A percentile compares a stretch with the other conserved stretches of the same genome.
Evolutionary conservation across 1,140 invertebrate genomes (phyloP).

Genomic region (Lordiphosa stackelbergi): DNA sequence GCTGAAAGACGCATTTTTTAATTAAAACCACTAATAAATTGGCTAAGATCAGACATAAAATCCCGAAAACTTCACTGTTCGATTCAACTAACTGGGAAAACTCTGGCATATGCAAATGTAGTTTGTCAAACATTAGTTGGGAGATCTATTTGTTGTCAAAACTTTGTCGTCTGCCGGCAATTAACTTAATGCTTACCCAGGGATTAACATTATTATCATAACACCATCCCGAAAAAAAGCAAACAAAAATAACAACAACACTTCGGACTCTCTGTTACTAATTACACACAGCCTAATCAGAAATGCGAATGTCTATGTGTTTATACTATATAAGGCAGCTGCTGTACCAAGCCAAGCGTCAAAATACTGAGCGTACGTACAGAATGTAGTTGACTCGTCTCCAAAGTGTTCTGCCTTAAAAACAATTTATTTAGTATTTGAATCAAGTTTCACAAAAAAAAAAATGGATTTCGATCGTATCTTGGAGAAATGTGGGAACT

Average conservation of each 20-base stretch:
- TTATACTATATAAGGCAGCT: constrained; percentile 55
- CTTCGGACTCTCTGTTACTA: constrained; percentile 42
- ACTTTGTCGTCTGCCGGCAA: too few species aligned
- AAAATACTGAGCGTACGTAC: constrained; percentile 39
- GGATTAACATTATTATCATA: constrained; percentile 30
- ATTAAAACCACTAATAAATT: constrained; percentile 4
- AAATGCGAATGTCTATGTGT: constrained; percentile 4
- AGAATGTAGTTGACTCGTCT: constrained; percentile 50
- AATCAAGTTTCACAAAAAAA: background rate
- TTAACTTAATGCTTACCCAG: too few species aligned
- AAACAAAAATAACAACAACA: background rate
- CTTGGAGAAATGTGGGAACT: constrained; percentile 80
- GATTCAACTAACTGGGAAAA: too few species aligned
- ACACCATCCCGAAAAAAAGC: constrained; percentile 32
- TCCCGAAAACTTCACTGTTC: too few species aligned
- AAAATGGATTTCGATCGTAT: constrained; percentile 81
- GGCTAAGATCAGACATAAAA: too few species aligned
- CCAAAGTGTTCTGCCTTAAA: background rate
- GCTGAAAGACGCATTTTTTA: constrained; percentile 22
- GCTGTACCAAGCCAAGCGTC: constrained; percentile 18
- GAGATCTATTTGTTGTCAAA: too few species aligned
- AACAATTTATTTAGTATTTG: background rate
- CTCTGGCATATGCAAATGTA: too few species aligned
- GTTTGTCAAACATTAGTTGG: too few species aligned
- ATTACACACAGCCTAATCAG: constrained; percentile 49